Percentiles rank a stretch among this genome's conserved stretches.
Conservation (phyloP, 1,140 invertebrate species). For the Bombus impatiens region DNA sequence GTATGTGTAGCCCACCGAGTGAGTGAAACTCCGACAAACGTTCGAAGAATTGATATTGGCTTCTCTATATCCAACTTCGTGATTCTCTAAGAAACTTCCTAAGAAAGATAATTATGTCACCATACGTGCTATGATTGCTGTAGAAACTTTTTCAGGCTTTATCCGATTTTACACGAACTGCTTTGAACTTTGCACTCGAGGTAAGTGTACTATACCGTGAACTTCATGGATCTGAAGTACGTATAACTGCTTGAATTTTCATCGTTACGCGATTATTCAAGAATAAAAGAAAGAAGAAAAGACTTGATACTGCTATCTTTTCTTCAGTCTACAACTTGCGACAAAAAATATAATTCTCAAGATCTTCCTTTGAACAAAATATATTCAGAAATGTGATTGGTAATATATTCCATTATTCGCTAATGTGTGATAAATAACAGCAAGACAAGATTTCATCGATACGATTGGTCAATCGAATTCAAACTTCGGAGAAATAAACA, state of each 20-base stretch:
- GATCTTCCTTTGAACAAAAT: neutral
- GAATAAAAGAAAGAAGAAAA: neutral
- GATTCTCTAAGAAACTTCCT: neutral
- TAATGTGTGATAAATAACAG: no score
- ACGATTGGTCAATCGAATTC: no score
- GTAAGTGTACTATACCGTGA: neutral
- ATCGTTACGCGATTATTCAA: neutral
- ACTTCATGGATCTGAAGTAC: neutral
- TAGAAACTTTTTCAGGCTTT: slow-evolving; percentile 10
- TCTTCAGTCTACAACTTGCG: no score
- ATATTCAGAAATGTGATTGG: no score
- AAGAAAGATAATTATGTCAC: slow-evolving; percentile 12
- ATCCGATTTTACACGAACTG: neutral
- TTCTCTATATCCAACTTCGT: neutral
- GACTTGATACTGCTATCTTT: no score
- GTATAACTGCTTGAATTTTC: neutral
- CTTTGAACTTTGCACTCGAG: neutral
- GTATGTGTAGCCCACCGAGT: neutral
- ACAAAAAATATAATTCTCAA: no score
- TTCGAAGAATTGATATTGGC: slow-evolving; percentile 14
- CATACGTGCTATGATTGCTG: slow-evolving; percentile 1
- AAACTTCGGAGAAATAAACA: no score
- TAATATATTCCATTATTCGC: no score
- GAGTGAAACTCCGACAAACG: neutral
- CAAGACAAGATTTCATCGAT: no score